phyloP scores from a whole-genome alignment of 2,113 vertebrate genomes.

The Corythornis vintsioides region DNA sequence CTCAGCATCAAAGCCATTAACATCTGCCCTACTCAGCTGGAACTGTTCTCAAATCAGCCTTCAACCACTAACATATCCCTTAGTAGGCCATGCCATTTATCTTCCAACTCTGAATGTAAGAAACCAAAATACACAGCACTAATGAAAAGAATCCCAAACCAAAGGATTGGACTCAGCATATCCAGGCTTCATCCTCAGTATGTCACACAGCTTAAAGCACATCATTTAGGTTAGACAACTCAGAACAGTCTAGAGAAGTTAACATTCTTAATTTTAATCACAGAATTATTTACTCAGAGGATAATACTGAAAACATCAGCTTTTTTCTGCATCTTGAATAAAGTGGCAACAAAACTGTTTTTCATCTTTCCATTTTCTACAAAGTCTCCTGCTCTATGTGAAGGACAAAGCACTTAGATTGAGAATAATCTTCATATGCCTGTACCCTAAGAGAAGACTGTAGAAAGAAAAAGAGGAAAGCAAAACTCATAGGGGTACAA shows the following conservation, averaged over 20 bases:
- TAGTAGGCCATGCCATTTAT: not conserved
- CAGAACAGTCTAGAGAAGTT: not conserved
- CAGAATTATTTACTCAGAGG: not conserved
- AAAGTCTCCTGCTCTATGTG: not conserved
- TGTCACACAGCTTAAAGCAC: not conserved
- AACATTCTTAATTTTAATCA: not conserved
- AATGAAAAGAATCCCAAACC: not conserved
- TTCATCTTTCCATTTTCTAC: not conserved
- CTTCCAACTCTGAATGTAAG: not conserved
- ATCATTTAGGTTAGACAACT: not conserved
- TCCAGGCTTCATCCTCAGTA: not conserved
- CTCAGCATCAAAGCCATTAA: not conserved
- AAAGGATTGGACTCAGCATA: not conserved
- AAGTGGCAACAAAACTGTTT: not conserved
- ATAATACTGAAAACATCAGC: not conserved
- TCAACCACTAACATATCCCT: not conserved
- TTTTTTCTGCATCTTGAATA: not conserved
- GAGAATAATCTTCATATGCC: not conserved
- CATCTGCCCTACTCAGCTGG: not conserved
- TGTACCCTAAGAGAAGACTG: not conserved
- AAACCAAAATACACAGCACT: not conserved
- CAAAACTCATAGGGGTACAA: not conserved
- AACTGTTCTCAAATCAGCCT: not conserved
- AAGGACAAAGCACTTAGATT: not conserved
- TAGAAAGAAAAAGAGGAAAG: not conserved